Conservation (phyloP, 2,113 vertebrate species). For the Anolis sagrei region DNA sequence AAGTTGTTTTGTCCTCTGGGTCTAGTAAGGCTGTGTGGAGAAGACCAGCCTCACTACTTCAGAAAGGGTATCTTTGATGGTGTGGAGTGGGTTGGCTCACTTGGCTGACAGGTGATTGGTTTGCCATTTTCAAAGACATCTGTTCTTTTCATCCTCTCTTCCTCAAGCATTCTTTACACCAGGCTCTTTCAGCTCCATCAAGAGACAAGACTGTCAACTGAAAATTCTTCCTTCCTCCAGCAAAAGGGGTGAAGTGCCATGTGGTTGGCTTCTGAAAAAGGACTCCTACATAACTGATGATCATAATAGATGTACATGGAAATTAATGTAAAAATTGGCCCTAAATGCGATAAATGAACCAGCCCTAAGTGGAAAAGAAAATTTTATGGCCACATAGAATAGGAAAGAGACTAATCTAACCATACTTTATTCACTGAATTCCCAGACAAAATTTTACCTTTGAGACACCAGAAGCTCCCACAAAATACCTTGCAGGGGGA, state of each 20-base stretch:
- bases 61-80: not conserved
- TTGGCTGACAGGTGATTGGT: not conserved
- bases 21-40: too few relatives aligned
- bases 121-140: not conserved
- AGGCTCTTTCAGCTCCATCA: not conserved
- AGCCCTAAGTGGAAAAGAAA: not conserved
- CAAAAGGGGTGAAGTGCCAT: not conserved
- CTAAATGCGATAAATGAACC: not conserved
- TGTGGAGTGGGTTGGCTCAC: not conserved
- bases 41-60: not conserved
- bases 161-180: not conserved
- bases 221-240: not conserved
- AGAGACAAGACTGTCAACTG: not conserved
- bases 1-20: too few relatives aligned
- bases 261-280: not conserved
- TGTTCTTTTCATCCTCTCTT: too few relatives aligned
- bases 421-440: not conserved
- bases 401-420: not conserved
- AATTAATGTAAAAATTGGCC: not conserved
- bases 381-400: not conserved
- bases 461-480: not conserved
- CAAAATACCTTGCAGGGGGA: slow-evolving; percentile 1
- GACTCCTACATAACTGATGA: not conserved
- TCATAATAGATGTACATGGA: not conserved
- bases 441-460: not conserved